These are phyloP conservation scores for Pantala flavescens DNA, from an alignment of 1,140 invertebrate genomes.

Conservation along the genomic window DNA sequence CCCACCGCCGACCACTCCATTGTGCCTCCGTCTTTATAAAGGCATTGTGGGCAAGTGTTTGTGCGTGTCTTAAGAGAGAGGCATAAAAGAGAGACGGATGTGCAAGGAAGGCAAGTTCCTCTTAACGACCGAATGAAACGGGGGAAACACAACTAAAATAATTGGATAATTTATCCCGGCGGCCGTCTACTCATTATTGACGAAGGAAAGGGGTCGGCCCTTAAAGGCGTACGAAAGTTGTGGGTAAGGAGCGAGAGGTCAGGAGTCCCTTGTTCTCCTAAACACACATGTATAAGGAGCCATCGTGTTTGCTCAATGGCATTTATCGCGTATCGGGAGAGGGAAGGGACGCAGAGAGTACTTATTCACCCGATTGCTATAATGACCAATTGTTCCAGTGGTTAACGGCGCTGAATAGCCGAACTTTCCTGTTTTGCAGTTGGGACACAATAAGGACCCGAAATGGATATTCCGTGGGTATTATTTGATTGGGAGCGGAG, in stretches of 20 bases:
- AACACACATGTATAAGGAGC: neutral
- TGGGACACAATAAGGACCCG: no score
- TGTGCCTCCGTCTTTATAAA: neutral
- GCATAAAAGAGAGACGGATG: neutral
- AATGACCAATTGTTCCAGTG: no score
- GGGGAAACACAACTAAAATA: constrained; percentile 6
- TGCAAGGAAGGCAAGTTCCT: neutral
- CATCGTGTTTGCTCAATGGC: neutral
- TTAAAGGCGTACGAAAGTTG: neutral
- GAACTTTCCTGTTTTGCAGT: no score
- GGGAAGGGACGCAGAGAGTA: no score
- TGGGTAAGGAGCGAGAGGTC: neutral
- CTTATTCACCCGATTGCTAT: no score
- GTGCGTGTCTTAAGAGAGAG: neutral
- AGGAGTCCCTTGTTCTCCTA: neutral
- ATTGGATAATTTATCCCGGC: constrained; percentile 1
- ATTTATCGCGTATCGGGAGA: neutral
- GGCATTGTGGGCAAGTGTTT: neutral
- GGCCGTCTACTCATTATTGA: neutral
- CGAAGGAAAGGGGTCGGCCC: neutral
- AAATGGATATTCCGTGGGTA: no score
- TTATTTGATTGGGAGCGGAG: no score
- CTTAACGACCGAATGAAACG: neutral
- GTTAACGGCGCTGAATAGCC: no score
- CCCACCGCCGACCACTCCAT: neutral